Evolutionary conservation across 2,888 invertebrate species (phyloP), one percentile per base, ranked within the genome.

Genomic region (Papilio demoleus): DNA sequence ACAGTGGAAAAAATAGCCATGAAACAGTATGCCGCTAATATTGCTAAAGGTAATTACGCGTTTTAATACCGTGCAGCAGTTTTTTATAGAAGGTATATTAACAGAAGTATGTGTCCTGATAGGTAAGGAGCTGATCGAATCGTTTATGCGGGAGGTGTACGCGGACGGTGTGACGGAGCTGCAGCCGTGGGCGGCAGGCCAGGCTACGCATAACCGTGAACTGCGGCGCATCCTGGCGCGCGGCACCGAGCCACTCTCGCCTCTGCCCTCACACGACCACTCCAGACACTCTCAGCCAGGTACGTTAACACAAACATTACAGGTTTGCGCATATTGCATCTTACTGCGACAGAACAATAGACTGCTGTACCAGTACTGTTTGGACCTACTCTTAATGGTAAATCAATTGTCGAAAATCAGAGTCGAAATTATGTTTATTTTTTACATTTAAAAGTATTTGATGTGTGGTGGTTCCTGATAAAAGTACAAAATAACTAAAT

Each of bases 1-100:
- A 96, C 97, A 0, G 97, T 98, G 81, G 99, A 99, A 90, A 99
- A 98, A 87, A 94, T 99, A 79, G 97, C 98, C 61, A 98, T 98
- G 96, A 98, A 98, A 82, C 98, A 99, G 82, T 99, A 99, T 83
- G 96, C 97, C 4, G 94, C 96, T 59, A 97, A 97, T 83, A 96
- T 97, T 76, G 94, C 96, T 62, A 97, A 93, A 85, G 93, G 94
- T 94, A 77, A 12, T 17, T 50, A 19, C 42, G n/a, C n/a, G n/a
- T n/a, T n/a, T 61, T 42, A 47, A 24, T 1, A 45, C 1, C 3
- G 19, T 1, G 45, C 19, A 36, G 1, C 9, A 4, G 11, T 4
- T 36, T 38, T 14, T 38, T 38, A 2, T 19, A 45, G 42, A 4
- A 45, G 8, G 12, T 34, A n/a, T n/a, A n/a, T 50, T n/a, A 36